These are phyloP conservation scores for Orestias chungarensis DNA, from an alignment of 2,797 vertebrate genomes.

Conservation along the genomic window DNA sequence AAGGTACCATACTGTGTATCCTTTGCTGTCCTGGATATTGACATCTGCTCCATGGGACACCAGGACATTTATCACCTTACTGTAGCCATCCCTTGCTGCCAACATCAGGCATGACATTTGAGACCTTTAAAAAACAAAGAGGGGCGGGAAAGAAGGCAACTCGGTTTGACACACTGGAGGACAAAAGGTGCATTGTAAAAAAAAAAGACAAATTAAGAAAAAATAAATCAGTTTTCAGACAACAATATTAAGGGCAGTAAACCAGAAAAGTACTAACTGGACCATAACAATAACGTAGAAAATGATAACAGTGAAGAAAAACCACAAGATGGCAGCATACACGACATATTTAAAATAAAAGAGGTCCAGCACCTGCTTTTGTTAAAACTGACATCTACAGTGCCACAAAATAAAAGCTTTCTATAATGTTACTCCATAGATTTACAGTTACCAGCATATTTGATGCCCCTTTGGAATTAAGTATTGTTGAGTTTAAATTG, in stretches of 20 bases:
- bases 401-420: not conserved
- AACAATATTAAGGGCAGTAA: not conserved
- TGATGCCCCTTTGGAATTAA: no score
- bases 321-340: conserved; percentile 58
- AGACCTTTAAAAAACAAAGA: conserved; percentile 72
- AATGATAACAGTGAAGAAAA: not conserved
- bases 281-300: not conserved
- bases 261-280: not conserved
- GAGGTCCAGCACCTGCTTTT: not conserved
- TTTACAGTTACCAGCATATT: not conserved
- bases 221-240: not conserved
- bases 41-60: conserved; percentile 86
- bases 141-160: not conserved
- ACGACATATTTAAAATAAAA: not conserved
- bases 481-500: no score
- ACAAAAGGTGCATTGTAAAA: not conserved
- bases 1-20: conserved; percentile 84
- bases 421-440: not conserved
- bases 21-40: conserved; percentile 83
- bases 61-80: conserved; percentile 87
- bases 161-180: not conserved
- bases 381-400: not conserved
- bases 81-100: conserved; percentile 82
- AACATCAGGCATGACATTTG: conserved; percentile 89
- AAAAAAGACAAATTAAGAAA: not conserved